A percentile compares a stretch with the other conserved stretches of the same genome.
phyloP scores from a whole-genome alignment of 2,797 vertebrate species.

The Pteropus rufus region DNA sequence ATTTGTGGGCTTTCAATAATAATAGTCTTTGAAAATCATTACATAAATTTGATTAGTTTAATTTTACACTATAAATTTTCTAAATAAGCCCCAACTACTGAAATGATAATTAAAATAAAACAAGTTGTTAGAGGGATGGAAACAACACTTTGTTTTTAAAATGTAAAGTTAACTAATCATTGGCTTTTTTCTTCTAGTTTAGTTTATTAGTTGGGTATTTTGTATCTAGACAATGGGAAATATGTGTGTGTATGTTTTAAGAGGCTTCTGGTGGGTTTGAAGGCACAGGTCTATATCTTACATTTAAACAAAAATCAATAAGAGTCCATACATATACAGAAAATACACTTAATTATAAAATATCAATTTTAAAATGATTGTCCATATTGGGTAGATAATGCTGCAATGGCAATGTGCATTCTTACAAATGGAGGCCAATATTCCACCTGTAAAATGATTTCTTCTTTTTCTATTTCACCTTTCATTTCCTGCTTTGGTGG shows the following conservation, averaged over 20 bases:
- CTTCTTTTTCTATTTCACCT: not conserved
- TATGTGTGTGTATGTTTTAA: not conserved
- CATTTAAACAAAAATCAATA: not conserved
- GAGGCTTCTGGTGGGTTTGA: not conserved
- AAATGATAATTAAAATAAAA: slow-evolving; percentile 3
- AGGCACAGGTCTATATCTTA: not conserved
- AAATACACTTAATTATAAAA: slow-evolving; percentile 8
- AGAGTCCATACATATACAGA: not conserved
- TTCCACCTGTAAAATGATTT: not conserved
- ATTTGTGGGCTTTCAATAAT: not conserved
- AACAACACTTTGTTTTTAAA: not conserved
- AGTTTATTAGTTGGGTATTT: not conserved
- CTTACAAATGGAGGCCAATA: not conserved
- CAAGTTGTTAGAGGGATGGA: not conserved
- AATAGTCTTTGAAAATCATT: not conserved
- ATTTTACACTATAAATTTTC: not conserved
- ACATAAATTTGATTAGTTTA: not conserved
- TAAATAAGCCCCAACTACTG: not conserved
- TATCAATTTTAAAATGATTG: not conserved
- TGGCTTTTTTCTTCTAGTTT: not conserved
- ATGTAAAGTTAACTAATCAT: not conserved
- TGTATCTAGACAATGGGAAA: not conserved
- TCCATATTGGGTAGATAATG: not conserved
- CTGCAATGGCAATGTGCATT: not conserved
- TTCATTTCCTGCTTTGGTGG: not conserved